Evolutionary conservation across 2,113 vertebrate species (phyloP).

Genomic region (Cyanistes caeruleus): DNA sequence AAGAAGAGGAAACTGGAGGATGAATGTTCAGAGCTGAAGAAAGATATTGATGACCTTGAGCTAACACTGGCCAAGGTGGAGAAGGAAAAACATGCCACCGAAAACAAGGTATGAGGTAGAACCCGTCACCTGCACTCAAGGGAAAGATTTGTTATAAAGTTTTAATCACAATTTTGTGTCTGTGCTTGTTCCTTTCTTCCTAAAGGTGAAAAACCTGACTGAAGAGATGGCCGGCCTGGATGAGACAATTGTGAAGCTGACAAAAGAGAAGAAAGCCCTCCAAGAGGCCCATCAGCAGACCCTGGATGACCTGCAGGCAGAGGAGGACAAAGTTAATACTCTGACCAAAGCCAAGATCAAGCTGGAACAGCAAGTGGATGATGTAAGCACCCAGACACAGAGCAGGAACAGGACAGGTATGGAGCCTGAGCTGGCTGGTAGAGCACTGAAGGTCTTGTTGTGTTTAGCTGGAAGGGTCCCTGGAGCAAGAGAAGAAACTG

Average conservation of each 20-base stretch:
- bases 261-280: slow-evolving; percentile 76
- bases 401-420: no score
- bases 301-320: neutral
- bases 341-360: neutral
- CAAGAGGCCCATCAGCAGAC: slow-evolving; percentile 71
- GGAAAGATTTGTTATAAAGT: neutral
- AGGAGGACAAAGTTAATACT: neutral
- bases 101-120: slow-evolving; percentile 79
- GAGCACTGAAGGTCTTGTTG: neutral
- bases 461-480: slow-evolving; percentile 82
- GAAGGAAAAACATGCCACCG: slow-evolving; percentile 85
- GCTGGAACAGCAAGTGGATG: no score
- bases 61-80: slow-evolving; percentile 83
- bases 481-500: slow-evolving; percentile 88
- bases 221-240: no score
- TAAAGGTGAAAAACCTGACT: no score
- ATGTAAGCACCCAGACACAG: no score
- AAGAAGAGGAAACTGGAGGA: slow-evolving; percentile 82
- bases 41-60: slow-evolving; percentile 82
- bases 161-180: neutral
- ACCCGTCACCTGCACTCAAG: neutral
- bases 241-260: slow-evolving; percentile 81
- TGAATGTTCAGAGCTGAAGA: slow-evolving; percentile 82
- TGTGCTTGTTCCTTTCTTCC: neutral
- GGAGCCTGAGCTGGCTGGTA: no score